phyloP scores from a whole-genome alignment of 2,888 invertebrate species.

The Lithodes maja region DNA sequence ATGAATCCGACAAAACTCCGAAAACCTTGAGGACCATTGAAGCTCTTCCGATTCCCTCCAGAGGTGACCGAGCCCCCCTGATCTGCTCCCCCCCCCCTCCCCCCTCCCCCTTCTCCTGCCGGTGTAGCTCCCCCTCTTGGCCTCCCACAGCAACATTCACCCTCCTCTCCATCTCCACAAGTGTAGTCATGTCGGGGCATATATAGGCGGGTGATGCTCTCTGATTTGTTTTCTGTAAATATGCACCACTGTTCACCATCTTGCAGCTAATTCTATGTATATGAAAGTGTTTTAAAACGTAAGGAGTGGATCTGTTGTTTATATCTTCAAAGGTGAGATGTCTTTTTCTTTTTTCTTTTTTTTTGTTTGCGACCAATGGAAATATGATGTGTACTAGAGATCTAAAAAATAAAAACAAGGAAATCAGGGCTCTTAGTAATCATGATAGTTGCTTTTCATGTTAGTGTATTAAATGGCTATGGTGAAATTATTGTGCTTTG shows the following conservation, averaged over 20 bases:
- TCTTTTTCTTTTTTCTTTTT: neutral
- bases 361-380: neutral
- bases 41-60: neutral
- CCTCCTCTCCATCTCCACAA: neutral
- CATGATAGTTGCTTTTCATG: slow-evolving; percentile 62
- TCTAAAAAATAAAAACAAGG: slow-evolving; percentile 32
- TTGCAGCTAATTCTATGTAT: neutral
- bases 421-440: slow-evolving; percentile 58
- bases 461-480: slow-evolving; percentile 59
- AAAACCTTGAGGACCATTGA: neutral
- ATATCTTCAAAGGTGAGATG: neutral
- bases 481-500: slow-evolving; percentile 63
- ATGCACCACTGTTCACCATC: neutral
- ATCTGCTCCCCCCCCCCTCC: neutral
- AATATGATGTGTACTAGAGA: neutral
- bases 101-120: neutral
- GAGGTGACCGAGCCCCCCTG: neutral
- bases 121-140: neutral
- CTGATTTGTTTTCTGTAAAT: neutral
- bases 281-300: neutral
- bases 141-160: neutral
- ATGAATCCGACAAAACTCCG: neutral
- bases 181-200: neutral
- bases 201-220: neutral
- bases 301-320: slow-evolving; percentile 3